A percentile compares a stretch with the other conserved stretches of the same genome.
phyloP scores from a whole-genome alignment of 2,888 invertebrate species.

The Campoplex capitator region DNA sequence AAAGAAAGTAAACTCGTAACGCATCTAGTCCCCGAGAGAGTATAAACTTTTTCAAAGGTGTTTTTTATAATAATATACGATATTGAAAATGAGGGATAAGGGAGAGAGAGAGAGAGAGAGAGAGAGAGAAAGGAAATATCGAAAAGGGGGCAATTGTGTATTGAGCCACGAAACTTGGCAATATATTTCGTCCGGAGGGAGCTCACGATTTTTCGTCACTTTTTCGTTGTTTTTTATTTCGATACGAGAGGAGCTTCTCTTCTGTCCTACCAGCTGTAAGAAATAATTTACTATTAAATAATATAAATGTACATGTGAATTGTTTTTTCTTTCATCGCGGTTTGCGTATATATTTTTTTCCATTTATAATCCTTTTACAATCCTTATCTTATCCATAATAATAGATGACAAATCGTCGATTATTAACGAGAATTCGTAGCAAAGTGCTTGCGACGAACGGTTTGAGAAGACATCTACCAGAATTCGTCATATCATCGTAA shows the following conservation, averaged over 20 bases:
- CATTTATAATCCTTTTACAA: not conserved
- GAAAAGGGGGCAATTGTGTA: not conserved
- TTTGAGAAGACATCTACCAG: not conserved
- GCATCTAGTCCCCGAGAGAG: constrained; percentile 48
- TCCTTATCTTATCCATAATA: not conserved
- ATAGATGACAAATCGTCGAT: not conserved
- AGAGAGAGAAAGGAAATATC: not conserved
- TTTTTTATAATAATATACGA: constrained; percentile 25
- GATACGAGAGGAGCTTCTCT: constrained; percentile 73
- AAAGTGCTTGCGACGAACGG: not conserved
- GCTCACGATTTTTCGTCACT: constrained; percentile 20
- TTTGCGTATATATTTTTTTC: constrained; percentile 31
- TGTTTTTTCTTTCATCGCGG: constrained; percentile 63
- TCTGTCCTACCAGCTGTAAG: constrained; percentile 77
- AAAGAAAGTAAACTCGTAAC: constrained; percentile 22
- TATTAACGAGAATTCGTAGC: not conserved
- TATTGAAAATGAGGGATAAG: constrained; percentile 1
- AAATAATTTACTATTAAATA: constrained; percentile 75
- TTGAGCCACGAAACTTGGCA: not conserved
- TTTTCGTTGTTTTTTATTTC: constrained; percentile 36
- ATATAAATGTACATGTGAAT: constrained; percentile 77
- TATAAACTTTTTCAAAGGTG: constrained; percentile 67
- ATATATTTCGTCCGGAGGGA: constrained; percentile 5
- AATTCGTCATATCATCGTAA: not conserved
- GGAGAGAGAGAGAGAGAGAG: constrained; percentile 16